A percentile compares a stretch with the other conserved stretches of the same genome.
phyloP scores from a whole-genome alignment of 2,888 invertebrate genomes.

The Margaritifera margaritifera region DNA sequence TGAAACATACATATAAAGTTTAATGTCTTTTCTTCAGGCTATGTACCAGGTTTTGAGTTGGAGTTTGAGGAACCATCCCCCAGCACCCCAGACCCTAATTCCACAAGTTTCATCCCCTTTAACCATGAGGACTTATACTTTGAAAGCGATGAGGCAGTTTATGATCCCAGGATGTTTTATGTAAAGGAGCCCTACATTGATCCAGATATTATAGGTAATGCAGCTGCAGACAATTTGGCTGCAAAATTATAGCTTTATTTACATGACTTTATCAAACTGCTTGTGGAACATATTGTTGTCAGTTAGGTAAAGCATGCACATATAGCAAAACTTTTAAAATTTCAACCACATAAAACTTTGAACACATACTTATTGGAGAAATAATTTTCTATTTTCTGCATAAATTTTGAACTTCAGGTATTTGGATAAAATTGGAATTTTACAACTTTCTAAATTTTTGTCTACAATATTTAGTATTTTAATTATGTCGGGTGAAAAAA shows the following conservation, averaged over 20 bases:
- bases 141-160: conserved; percentile 53
- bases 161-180: conserved; percentile 67
- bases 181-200: conserved; percentile 80
- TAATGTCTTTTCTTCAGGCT: not conserved
- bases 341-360: no score
- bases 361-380: no score
- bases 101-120: conserved; percentile 66
- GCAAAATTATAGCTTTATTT: not conserved
- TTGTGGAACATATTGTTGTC: no score
- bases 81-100: conserved; percentile 26
- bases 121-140: conserved; percentile 67
- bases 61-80: conserved; percentile 57
- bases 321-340: no score
- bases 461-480: no score
- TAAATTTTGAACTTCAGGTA: no score
- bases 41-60: conserved; percentile 17
- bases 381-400: no score
- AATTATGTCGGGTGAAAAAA: no score
- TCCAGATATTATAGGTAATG: conserved; percentile 85
- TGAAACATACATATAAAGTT: not conserved
- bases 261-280: not conserved
- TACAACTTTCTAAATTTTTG: no score
- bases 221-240: not conserved
- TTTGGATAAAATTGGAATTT: no score
- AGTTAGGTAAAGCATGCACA: no score